Evolutionary conservation across 1,140 invertebrate genomes (phyloP).

Genomic region (Physella acuta): DNA sequence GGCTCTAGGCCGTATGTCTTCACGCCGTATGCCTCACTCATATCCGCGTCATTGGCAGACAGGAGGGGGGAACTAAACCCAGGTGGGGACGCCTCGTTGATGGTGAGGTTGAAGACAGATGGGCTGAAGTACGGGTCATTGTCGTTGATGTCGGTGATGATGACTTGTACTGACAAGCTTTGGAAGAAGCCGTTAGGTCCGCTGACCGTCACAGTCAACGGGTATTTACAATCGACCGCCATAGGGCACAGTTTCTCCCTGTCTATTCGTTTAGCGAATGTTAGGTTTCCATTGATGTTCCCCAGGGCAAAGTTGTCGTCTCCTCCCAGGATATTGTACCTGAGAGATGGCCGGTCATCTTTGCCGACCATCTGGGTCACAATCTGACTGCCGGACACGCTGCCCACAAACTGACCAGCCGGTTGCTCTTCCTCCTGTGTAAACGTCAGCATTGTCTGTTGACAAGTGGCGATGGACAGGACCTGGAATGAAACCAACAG

Average conservation of each 20-base stretch:
- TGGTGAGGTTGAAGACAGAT: conserved; percentile 28
- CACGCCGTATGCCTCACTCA: conserved; percentile 64
- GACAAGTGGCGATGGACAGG: too few species aligned
- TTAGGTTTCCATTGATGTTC: conserved; percentile 24
- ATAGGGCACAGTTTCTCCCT: conserved; percentile 32
- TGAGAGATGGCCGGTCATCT: conserved; percentile 8
- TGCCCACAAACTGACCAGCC: conserved; percentile 23
- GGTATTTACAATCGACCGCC: conserved; percentile 32
- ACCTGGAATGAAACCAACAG: too few species aligned
- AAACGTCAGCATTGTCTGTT: too few species aligned
- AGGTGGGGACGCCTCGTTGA: conserved; percentile 57
- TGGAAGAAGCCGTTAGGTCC: conserved; percentile 18
- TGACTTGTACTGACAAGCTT: conserved; percentile 34
- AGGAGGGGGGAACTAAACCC: conserved; percentile 70
- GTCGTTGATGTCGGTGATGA: conserved; percentile 80
- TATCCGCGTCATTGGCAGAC: conserved; percentile 42
- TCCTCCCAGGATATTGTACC: conserved; percentile 31
- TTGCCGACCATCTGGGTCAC: conserved; percentile 15
- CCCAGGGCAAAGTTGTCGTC: conserved; percentile 51
- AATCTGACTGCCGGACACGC: conserved; percentile 16
- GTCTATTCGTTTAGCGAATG: conserved; percentile 27
- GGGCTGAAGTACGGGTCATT: conserved; percentile 79
- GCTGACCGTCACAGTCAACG: conserved; percentile 26
- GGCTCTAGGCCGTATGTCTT: conserved; percentile 35
- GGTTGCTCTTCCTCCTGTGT: conserved; percentile 25